These are phyloP conservation scores for Grallaria varia DNA, from an alignment of 2,113 vertebrate species.

Conservation along the genomic window DNA sequence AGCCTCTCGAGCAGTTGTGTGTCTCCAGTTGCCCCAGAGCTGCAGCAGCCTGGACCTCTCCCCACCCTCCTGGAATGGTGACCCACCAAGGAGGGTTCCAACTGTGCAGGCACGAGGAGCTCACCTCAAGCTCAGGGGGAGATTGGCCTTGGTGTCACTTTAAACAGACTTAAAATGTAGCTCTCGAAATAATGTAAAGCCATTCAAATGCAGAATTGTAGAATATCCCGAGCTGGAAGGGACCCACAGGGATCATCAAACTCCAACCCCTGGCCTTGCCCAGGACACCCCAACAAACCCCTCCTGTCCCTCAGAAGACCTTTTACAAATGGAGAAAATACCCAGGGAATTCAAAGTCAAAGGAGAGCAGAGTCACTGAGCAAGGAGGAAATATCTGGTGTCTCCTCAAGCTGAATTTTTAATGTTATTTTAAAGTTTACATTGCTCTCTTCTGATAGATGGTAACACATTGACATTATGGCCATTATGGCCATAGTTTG, in stretches of 20 bases:
- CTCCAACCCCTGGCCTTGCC: neutral
- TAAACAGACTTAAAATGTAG: neutral
- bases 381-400: neutral
- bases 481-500: neutral
- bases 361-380: neutral
- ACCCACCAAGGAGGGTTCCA: neutral
- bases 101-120: neutral
- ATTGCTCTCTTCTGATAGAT: constrained; percentile 19
- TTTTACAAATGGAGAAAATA: neutral
- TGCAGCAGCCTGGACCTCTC: neutral
- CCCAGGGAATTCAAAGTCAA: neutral
- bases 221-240: neutral
- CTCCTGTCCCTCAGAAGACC: too few species aligned
- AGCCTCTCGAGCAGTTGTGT: neutral
- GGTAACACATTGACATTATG: constrained; percentile 29
- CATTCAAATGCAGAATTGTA: neutral
- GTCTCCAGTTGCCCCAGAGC: neutral
- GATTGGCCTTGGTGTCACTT: neutral
- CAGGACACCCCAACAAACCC: neutral
- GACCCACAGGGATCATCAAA: neutral
- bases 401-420: neutral
- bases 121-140: neutral
- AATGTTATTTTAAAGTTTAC: constrained; percentile 39
- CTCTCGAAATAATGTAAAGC: neutral
- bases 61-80: neutral